Percentiles rank a stretch among this genome's conserved stretches.
These are phyloP conservation scores for Paratrypauchen microcephalus DNA, from an alignment of 2,797 vertebrate species.

Conservation along the genomic window DNA sequence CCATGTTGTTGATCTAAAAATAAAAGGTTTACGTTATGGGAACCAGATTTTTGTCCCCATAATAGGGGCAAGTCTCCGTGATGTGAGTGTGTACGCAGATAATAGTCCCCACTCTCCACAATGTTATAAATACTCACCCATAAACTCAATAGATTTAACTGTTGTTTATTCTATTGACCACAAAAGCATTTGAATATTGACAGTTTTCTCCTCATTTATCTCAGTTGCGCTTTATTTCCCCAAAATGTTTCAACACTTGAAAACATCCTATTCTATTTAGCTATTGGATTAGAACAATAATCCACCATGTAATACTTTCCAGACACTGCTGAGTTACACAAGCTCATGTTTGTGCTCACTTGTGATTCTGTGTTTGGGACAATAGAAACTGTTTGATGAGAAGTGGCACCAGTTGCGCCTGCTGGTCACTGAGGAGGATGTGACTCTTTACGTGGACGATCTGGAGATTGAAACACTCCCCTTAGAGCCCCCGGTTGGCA, in stretches of 20 bases:
- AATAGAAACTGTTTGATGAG: constrained; percentile 89
- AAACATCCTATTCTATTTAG: neutral
- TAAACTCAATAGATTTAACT: neutral
- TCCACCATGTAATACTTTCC: constrained; percentile 7
- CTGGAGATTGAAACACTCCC: constrained; percentile 84
- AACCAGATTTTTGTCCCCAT: no score
- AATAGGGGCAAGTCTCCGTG: no score
- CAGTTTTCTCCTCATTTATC: neutral
- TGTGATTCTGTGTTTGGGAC: constrained; percentile 25
- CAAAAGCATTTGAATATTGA: neutral
- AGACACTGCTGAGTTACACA: neutral
- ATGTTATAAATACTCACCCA: no score
- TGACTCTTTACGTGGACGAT: constrained; percentile 91
- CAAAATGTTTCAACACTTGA: neutral
- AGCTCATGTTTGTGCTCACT: constrained; percentile 1
- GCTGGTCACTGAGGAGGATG: constrained; percentile 90
- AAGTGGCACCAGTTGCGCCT: constrained; percentile 94
- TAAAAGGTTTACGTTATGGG: no score
- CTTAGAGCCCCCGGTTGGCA: constrained; percentile 88
- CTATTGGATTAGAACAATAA: constrained; percentile 4
- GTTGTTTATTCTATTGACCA: neutral
- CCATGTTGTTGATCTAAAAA: no score
- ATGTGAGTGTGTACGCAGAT: no score
- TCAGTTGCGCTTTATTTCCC: neutral
- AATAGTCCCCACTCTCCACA: no score